Base-by-base conservation (phyloP, 30 jellyfish, hydroid and myxozoan genomes). In the Mastigias papua region DNA sequence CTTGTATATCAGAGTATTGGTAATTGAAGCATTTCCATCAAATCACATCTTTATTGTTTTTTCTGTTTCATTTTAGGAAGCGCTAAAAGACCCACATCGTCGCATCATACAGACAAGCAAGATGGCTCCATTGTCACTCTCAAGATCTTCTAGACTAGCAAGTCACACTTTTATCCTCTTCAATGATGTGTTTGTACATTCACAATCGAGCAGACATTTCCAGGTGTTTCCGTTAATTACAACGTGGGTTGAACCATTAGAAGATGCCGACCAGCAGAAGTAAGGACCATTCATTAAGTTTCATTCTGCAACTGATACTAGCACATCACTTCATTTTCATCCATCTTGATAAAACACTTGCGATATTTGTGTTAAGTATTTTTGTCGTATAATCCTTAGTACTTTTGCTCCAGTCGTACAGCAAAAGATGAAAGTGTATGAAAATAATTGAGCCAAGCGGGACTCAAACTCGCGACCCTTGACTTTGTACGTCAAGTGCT, bases 201-300 rank as follows among this genome's bases (percentile, higher is more conserved):
- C 92, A 0, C 99, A 95, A 95, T 96, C 93, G 19, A 96, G 77
- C 87, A 82, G 97, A 70, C 90, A 82, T 86, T 96, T 96, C 58
- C 99, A 87, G 61, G 98, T 91, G 48, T 96, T 96, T 76, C 99
- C 98, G 7, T 63, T 96, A 71, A 96, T 96, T 50, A 96, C 99
- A n/a, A 63, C 91, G 95, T 96, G 99, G 99, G 98, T 97, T 50
- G 99, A 96, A 60, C 96, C 99, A 0, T 62, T 63, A 11, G 48
- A 58, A 21, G 99, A 96, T 48, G 22, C 92, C 1, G 96, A 87
- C 8, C 95, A 88, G 50, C 80, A 54, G 22, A 89, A 87, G 99
- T 96, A 66, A 73, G 99, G 25, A 54, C 60, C 16, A n/a, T n/a
- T n/a, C n/a, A n/a, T n/a, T 46, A 46, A 46, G 13, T 46, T 46